These are phyloP conservation scores for Rhamphomyia laevipes DNA, from an alignment of 2,888 invertebrate species.

Conservation along the genomic window DNA sequence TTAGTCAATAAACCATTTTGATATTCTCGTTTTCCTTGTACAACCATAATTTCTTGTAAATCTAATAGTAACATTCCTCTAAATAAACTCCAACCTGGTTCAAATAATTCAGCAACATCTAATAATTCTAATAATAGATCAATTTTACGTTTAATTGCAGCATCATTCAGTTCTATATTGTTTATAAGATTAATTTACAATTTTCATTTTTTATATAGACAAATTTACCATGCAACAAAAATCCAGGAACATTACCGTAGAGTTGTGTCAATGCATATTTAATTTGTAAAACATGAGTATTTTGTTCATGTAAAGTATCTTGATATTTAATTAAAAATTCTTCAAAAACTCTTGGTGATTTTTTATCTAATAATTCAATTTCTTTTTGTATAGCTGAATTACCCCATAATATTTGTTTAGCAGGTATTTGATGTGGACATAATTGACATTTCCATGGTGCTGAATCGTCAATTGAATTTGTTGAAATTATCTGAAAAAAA, in stretches of 20 bases:
- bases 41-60: constrained; percentile 49
- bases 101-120: constrained; percentile 49
- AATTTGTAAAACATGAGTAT: constrained; percentile 54
- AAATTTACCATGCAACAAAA: constrained; percentile 40
- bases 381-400: constrained; percentile 51
- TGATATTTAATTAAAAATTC: constrained; percentile 51
- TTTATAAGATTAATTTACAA: not conserved
- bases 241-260: constrained; percentile 51
- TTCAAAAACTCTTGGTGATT: constrained; percentile 45
- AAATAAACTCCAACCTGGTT: constrained; percentile 53
- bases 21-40: constrained; percentile 45
- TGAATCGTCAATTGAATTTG: constrained; percentile 46
- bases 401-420: constrained; percentile 47
- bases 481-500: constrained; percentile 43
- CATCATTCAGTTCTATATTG: constrained; percentile 43
- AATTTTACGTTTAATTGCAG: constrained; percentile 46
- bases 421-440: constrained; percentile 46
- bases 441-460: constrained; percentile 54
- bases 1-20: constrained; percentile 42
- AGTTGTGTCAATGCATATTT: constrained; percentile 58
- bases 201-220: not conserved
- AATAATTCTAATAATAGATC: constrained; percentile 54
- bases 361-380: constrained; percentile 43
- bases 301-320: constrained; percentile 51
- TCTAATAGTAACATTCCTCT: constrained; percentile 53